phyloP scores from a whole-genome alignment of 2,888 invertebrate species.

The Morpho achilles region DNA sequence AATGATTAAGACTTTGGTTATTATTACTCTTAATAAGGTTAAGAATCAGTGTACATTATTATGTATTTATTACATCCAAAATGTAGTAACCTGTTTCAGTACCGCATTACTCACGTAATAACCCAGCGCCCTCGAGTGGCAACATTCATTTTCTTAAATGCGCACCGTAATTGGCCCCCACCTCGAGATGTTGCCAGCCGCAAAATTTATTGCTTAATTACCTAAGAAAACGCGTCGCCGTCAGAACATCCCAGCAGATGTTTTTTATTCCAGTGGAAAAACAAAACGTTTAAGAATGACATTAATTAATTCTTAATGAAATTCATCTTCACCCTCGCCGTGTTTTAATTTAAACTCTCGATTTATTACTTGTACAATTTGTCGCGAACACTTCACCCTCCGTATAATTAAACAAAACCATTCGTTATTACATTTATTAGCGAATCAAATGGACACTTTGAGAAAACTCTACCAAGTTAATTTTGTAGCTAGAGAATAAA shows the following conservation, averaged over 20 bases:
- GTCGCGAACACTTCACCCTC: conserved; percentile 51
- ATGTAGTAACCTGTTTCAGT: conserved; percentile 1
- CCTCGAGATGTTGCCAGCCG: conserved; percentile 71
- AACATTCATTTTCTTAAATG: conserved; percentile 74
- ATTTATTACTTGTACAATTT: conserved; percentile 77
- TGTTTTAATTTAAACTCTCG: conserved; percentile 74
- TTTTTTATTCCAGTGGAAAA: conserved; percentile 76
- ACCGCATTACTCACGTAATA: conserved; percentile 32
- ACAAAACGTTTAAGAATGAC: conserved; percentile 78
- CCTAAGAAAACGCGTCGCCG: conserved; percentile 75
- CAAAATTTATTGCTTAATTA: conserved; percentile 80
- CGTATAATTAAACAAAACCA: conserved; percentile 36
- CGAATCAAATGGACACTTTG: conserved; percentile 50
- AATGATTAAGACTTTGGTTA: no score
- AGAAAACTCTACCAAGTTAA: conserved; percentile 1
- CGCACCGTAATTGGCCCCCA: conserved; percentile 70
- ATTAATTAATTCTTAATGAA: conserved; percentile 80
- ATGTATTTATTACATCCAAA: not conserved
- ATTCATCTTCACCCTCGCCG: conserved; percentile 76
- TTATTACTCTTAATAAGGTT: no score
- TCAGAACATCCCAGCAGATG: conserved; percentile 65
- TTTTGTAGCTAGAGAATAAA: not conserved
- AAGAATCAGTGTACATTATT: no score
- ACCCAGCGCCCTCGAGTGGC: conserved; percentile 41
- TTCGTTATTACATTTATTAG: conserved; percentile 71